Base-by-base conservation (phyloP, 2,888 invertebrate genomes). In the Hedychridium roseum region DNA sequence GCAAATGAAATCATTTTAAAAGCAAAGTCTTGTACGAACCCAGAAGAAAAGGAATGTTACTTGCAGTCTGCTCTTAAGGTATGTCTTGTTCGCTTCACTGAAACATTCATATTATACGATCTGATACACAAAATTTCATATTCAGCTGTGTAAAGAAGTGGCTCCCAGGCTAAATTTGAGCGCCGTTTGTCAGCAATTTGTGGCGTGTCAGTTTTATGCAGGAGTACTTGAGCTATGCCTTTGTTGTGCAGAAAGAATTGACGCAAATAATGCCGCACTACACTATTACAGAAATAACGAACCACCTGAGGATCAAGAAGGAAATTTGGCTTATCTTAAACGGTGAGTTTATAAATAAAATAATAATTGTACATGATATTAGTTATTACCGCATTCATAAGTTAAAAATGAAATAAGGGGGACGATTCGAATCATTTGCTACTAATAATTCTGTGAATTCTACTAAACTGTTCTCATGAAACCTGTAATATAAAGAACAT, bases 201-300 rank as follows among this genome's bases (percentile, higher is more conserved):
- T 89, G 5, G 82, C 88, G 1, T 86, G 88, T 35, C 90, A 89
- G 12, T 94, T 91, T 73, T 96, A 92, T 76, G 86, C 89, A 16
- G 95, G 95, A 1, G 90, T 97, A 1, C 89, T 97, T 7, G 94
- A 97, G 64, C 79, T 98, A 17, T 91, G 93, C 65, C 84, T 91
- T 1, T 86, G 89, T 5, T 92, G 93, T 72, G 96, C 96, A 0
- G 83, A 85, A 38, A 92, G 90, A 76, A 80, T 91, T n/a, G 98
- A 98, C 80, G 92, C 94, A 0, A 90, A 93, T 64, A 89, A 92
- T 68, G 85, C 92, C 48, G 97, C 92, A 0, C 80, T 92, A 30
- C 92, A 94, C 79, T 96, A 87, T 78, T 96, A 95, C 78, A 87
- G 88, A 71, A 91, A 89, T 65, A 90, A 89, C 43, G 92, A 92